Base-by-base conservation (phyloP, 2,113 vertebrate species). In the Hepsetus odoe region DNA sequence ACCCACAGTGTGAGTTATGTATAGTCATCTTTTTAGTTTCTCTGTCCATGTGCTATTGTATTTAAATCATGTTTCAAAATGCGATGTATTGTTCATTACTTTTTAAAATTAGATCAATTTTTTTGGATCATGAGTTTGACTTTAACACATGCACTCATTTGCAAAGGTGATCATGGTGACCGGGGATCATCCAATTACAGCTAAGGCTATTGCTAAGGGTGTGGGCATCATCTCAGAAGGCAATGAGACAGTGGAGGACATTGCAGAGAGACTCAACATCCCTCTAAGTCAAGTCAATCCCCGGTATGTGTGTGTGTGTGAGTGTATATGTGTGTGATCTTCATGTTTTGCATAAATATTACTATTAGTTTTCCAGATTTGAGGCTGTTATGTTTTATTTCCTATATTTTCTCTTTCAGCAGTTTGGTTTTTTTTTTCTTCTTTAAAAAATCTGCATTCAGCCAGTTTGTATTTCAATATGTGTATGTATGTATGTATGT, bases 121-220 rank as follows among this genome's bases (percentile, higher is more conserved):
- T 38, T 3, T 16, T 49, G 46, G 4, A 1, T 49, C 18, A 68
- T 61, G 5, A 3, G 4, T 13, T 20, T 55, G 3, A 14, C 4
- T 65, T 18, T 20, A 38, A 20, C 20, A 65, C n/a, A 16, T 14
- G 44, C 44, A 46, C 46, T 26, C 22, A 22, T 76, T 49, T 80
- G 28, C 56, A 49, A 84, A 97, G 96, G 96, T 98, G 81, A 97
- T 98, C n/a, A n/a, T 98, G 96, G 96, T 98, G 67, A 98, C 95
- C 0, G 96, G n/a, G n/a, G 96, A 98, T 86, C 96, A 98, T 80
- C 96, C 96, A 28, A 98, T 98, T 90, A 97, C 95, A 0, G 97
- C 96, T 87, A 97, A 98, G 86, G 96, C 96, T 88, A 98, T 98
- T 0, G 96, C 96, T 72, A 97, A 96, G 79, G 95, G 96, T 0